phyloP scores from a whole-genome alignment of 2,797 vertebrate genomes.

The Coregonus sp. region DNA sequence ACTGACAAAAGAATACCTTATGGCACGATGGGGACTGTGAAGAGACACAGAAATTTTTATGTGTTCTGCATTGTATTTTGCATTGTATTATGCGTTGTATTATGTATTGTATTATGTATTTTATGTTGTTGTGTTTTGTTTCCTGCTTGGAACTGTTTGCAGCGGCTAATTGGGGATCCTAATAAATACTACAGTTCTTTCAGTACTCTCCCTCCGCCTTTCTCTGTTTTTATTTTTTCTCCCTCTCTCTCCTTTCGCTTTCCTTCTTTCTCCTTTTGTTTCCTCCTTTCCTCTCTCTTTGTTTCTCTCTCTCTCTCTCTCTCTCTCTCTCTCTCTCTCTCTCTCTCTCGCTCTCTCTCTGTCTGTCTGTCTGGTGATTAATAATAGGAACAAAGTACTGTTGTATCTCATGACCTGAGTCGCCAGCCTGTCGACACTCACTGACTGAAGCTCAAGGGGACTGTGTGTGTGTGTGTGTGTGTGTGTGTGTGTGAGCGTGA shows the following conservation, averaged over 20 bases:
- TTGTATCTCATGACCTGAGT: slow-evolving; percentile 54
- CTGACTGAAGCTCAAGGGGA: slow-evolving; percentile 41
- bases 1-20: too few relatives aligned
- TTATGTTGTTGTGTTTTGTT: too few relatives aligned
- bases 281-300: background rate
- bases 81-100: too few relatives aligned
- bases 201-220: too few relatives aligned
- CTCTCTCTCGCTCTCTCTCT: slow-evolving; percentile 15
- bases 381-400: slow-evolving; percentile 62
- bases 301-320: slow-evolving; percentile 22
- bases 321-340: slow-evolving; percentile 2
- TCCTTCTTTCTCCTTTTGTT: background rate
- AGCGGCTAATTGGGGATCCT: too few relatives aligned
- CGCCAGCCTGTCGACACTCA: slow-evolving; percentile 51
- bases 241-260: background rate
- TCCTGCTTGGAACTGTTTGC: too few relatives aligned
- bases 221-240: background rate
- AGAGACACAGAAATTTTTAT: too few relatives aligned
- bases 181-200: too few relatives aligned
- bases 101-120: too few relatives aligned
- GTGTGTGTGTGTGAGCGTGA: too few relatives aligned
- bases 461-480: slow-evolving; percentile 2
- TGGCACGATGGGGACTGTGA: too few relatives aligned
- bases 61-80: too few relatives aligned
- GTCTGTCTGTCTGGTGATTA: slow-evolving; percentile 18